A percentile compares a stretch with the other conserved stretches of the same genome.
Evolutionary conservation across 2,888 invertebrate species (phyloP).

Genomic region (Thera britannica): DNA sequence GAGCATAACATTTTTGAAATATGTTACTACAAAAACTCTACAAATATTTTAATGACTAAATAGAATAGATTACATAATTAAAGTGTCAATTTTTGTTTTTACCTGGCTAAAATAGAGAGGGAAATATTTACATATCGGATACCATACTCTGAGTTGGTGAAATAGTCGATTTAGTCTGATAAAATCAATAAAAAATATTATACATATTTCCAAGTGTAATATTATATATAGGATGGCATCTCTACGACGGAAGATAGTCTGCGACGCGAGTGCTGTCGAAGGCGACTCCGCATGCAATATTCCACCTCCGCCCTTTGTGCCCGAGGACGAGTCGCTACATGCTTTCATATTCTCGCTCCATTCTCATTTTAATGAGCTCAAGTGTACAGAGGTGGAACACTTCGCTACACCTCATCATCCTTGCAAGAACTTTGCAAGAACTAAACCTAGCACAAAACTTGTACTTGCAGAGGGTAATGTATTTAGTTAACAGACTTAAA

Average conservation of each 20-base stretch:
- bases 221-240: neutral
- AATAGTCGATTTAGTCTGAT: too few relatives aligned
- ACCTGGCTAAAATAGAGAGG: too few relatives aligned
- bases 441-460: neutral
- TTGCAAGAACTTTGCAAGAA: slow-evolving; percentile 1
- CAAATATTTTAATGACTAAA: too few relatives aligned
- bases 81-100: too few relatives aligned
- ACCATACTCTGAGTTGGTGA: too few relatives aligned
- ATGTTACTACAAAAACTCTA: too few relatives aligned
- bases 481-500: neutral
- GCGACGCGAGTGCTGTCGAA: neutral
- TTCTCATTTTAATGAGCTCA: slow-evolving; percentile 18
- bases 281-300: slow-evolving; percentile 9
- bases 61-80: too few relatives aligned
- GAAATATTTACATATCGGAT: too few relatives aligned
- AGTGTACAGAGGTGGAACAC: slow-evolving; percentile 6
- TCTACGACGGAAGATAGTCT: neutral
- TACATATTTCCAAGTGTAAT: too few relatives aligned
- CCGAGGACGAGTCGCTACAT: neutral
- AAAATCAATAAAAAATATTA: too few relatives aligned
- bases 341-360: slow-evolving; percentile 10
- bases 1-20: too few relatives aligned
- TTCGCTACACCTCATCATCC: slow-evolving; percentile 5
- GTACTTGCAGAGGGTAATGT: neutral
- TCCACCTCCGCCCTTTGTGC: slow-evolving; percentile 17